These are phyloP conservation scores for Amiota communis DNA, from an alignment of 2,888 invertebrate genomes.

Conservation along the genomic window DNA sequence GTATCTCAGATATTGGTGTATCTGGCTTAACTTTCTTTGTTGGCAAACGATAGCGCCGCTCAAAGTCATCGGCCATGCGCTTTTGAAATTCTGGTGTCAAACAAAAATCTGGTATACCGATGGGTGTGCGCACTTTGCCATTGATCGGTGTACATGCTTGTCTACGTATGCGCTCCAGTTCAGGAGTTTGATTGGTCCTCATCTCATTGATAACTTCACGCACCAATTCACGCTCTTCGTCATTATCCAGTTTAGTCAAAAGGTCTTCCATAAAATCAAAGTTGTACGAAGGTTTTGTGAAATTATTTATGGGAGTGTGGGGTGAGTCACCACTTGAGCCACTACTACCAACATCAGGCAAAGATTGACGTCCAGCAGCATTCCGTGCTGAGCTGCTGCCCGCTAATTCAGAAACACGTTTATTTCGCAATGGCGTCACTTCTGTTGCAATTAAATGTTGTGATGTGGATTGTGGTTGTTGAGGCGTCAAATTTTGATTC, in stretches of 20 bases:
- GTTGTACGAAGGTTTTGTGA: constrained; percentile 41
- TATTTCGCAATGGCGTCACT: constrained; percentile 67
- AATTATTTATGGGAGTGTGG: too few relatives aligned
- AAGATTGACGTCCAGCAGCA: neutral
- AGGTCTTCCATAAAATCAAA: constrained; percentile 63
- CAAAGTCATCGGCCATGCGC: constrained; percentile 71
- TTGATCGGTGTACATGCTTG: constrained; percentile 70
- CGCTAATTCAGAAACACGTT: constrained; percentile 66
- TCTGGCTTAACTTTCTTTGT: constrained; percentile 66
- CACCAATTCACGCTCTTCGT: constrained; percentile 66
- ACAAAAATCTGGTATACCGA: constrained; percentile 69
- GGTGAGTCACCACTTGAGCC: too few relatives aligned
- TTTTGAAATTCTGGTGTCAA: constrained; percentile 70
- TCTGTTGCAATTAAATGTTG: constrained; percentile 38
- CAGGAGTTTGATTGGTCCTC: constrained; percentile 68
- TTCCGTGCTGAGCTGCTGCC: constrained; percentile 25
- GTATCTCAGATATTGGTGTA: constrained; percentile 67
- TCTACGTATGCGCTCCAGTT: constrained; percentile 68
- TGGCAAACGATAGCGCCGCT: constrained; percentile 70
- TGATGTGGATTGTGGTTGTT: too few relatives aligned
- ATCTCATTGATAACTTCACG: too few relatives aligned
- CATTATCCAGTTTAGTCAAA: constrained; percentile 63
- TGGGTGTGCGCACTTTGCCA: constrained; percentile 58
- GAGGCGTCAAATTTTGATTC: too few relatives aligned
- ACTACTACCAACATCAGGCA: too few relatives aligned